phyloP scores from a whole-genome alignment of 2,113 vertebrate species.

The Macquaria ambigua region DNA sequence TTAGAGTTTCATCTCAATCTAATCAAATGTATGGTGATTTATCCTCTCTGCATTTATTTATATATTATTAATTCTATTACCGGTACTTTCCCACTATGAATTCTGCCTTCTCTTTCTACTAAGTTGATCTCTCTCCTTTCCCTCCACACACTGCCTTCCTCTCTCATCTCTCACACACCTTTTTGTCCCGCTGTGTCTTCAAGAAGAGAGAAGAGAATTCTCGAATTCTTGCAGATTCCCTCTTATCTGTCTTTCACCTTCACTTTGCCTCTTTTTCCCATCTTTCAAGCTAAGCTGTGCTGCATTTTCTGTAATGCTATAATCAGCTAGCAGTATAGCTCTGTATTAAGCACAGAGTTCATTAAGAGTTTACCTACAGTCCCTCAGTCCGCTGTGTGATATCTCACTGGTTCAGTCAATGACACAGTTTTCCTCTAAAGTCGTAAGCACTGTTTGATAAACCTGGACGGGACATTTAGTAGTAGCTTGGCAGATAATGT shows the following conservation, averaged over 20 bases:
- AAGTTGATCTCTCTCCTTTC: not conserved
- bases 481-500: not conserved
- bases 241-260: not conserved
- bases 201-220: too few species aligned
- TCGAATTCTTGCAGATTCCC: not conserved
- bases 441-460: not conserved
- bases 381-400: not conserved
- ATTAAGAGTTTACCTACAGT: conserved; percentile 10
- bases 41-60: not conserved
- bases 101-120: not conserved
- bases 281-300: not conserved
- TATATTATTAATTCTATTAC: not conserved
- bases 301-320: not conserved
- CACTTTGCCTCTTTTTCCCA: not conserved
- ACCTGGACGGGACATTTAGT: not conserved
- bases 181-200: not conserved
- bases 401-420: not conserved
- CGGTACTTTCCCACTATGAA: not conserved
- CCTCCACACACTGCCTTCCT: not conserved
- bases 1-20: not conserved
- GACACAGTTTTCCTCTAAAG: not conserved
- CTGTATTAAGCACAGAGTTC: not conserved
- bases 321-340: not conserved
- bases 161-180: not conserved
- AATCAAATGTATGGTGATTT: not conserved